Evolutionary conservation across 1,140 invertebrate species (phyloP).

Genomic region (Aphaenogaster floridana): DNA sequence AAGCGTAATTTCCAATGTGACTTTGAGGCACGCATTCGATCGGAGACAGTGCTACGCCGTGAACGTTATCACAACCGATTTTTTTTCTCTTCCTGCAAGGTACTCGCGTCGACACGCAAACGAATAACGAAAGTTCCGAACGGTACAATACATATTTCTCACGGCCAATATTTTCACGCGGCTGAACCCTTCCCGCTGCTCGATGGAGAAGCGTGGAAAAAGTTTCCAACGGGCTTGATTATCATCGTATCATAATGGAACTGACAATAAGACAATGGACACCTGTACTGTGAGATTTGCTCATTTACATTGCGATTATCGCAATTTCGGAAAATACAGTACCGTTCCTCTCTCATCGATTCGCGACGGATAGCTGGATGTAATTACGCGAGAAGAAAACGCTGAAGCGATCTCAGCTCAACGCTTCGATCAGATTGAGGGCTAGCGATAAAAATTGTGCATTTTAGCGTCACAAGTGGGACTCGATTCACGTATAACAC

Average conservation of each 20-base stretch:
- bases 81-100: constrained; percentile 5
- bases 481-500: background rate
- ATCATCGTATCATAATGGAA: background rate
- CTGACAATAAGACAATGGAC: background rate
- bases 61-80: constrained; percentile 26
- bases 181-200: background rate
- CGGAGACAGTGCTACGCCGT: background rate
- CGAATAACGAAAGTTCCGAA: background rate
- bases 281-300: background rate
- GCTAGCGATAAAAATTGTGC: background rate
- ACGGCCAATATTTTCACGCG: background rate
- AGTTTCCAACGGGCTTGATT: background rate
- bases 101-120: background rate
- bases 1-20: constrained; percentile 8
- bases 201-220: background rate
- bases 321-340: background rate
- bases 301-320: background rate
- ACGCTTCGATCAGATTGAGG: too few relatives aligned
- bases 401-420: background rate
- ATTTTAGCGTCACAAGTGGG: background rate
- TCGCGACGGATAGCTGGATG: background rate
- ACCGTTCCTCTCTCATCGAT: background rate
- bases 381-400: background rate
- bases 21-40: constrained; percentile 21
- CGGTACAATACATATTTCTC: background rate